phyloP scores from a whole-genome alignment of 2,797 vertebrate species.

The Oreochromis grahami region DNA sequence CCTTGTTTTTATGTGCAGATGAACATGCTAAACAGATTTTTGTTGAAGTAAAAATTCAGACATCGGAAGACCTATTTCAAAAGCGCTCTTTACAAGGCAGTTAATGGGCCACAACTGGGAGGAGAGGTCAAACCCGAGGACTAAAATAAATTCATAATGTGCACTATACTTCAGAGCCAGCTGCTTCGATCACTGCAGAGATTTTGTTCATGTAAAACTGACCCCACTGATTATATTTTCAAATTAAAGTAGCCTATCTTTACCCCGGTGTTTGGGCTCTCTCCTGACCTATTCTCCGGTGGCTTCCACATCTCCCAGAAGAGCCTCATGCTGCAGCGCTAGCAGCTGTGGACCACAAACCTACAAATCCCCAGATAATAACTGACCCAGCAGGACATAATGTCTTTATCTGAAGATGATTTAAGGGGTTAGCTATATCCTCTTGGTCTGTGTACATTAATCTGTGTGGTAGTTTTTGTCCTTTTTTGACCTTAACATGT shows the following conservation, averaged over 20 bases:
- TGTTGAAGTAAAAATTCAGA: background rate
- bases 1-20: background rate
- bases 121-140: rapidly evolving
- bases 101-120: background rate
- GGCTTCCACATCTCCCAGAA: background rate
- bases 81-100: background rate
- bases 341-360: constrained; percentile 4
- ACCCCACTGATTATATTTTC: background rate
- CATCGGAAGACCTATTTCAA: background rate
- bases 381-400: background rate
- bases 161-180: background rate
- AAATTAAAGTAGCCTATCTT: background rate
- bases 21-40: background rate
- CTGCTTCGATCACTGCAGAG: rapidly evolving
- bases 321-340: background rate
- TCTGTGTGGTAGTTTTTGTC: background rate
- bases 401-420: background rate
- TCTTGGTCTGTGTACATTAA: background rate
- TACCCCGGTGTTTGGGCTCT: background rate
- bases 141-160: background rate
- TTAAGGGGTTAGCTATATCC: background rate
- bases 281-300: background rate
- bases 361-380: background rate
- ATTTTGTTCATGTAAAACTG: background rate
- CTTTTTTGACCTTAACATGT: background rate